These are phyloP conservation scores for Sarcophaga variegata DNA, from an alignment of 2,888 invertebrate species.

Conservation along the genomic window DNA sequence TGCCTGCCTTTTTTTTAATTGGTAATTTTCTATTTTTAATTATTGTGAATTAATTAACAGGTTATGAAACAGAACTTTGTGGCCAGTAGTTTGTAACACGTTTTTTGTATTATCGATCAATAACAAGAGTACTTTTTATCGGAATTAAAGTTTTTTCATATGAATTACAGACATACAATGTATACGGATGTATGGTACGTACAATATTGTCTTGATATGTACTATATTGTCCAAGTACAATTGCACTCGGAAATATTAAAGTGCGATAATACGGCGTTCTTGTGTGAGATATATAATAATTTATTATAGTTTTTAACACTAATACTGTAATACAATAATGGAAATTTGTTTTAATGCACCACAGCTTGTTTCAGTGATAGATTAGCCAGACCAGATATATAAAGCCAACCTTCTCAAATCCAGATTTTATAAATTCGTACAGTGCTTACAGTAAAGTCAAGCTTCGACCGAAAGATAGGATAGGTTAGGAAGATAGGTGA, in stretches of 20 bases:
- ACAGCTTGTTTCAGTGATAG: no score
- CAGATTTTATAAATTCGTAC: no score
- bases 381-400: no score
- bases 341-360: no score
- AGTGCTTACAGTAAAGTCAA: no score
- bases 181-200: neutral
- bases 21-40: no score
- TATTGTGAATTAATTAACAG: neutral
- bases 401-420: no score
- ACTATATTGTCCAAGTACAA: slow-evolving; percentile 30
- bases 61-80: neutral
- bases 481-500: no score
- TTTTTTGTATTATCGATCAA: neutral
- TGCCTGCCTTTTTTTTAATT: no score
- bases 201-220: no score
- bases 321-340: neutral
- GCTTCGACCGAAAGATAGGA: no score
- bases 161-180: neutral
- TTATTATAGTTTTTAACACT: neutral
- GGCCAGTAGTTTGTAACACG: no score
- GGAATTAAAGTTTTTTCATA: neutral
- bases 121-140: neutral
- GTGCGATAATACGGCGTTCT: slow-evolving; percentile 6
- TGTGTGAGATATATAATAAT: neutral
- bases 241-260: slow-evolving; percentile 51